Evolutionary conservation across 2,797 vertebrate species (phyloP).

Genomic region (Acanthurus lineatus): DNA sequence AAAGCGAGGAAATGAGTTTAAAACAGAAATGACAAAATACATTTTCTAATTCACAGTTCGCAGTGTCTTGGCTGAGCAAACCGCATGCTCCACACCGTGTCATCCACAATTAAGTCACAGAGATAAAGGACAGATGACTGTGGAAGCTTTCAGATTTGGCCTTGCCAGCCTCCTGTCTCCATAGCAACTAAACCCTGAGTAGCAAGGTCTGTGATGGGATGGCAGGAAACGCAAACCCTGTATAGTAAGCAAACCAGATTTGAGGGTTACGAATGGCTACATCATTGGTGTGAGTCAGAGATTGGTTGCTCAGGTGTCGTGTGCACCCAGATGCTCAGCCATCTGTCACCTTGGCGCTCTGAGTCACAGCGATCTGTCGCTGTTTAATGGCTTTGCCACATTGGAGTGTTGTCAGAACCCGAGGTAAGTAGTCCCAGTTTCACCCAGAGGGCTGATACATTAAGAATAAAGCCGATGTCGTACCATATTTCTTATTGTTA

Average conservation of each 20-base stretch:
- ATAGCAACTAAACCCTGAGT: conserved; percentile 74
- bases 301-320: conserved; percentile 81
- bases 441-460: conserved; percentile 14
- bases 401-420: conserved; percentile 33
- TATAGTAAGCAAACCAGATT: conserved; percentile 74
- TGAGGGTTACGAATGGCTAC: conserved; percentile 77
- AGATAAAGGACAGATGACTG: conserved; percentile 78
- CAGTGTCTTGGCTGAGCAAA: conserved; percentile 32
- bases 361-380: conserved; percentile 70
- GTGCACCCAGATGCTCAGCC: conserved; percentile 74
- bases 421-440: conserved; percentile 5
- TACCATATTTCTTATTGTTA: not conserved
- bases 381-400: conserved; percentile 50
- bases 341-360: conserved; percentile 81
- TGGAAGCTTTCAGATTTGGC: conserved; percentile 73
- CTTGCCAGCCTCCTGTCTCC: conserved; percentile 76
- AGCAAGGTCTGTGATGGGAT: conserved; percentile 60
- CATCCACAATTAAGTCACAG: conserved; percentile 74
- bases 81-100: conserved; percentile 64
- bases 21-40: conserved; percentile 15
- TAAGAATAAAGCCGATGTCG: not conserved
- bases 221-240: conserved; percentile 78
- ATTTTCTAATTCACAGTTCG: conserved; percentile 49
- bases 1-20: not conserved
- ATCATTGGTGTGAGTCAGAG: conserved; percentile 83